A percentile compares a stretch with the other conserved stretches of the same genome.
These are phyloP conservation scores for Eurois occulta DNA, from an alignment of 2,888 invertebrate genomes.

Conservation along the genomic window DNA sequence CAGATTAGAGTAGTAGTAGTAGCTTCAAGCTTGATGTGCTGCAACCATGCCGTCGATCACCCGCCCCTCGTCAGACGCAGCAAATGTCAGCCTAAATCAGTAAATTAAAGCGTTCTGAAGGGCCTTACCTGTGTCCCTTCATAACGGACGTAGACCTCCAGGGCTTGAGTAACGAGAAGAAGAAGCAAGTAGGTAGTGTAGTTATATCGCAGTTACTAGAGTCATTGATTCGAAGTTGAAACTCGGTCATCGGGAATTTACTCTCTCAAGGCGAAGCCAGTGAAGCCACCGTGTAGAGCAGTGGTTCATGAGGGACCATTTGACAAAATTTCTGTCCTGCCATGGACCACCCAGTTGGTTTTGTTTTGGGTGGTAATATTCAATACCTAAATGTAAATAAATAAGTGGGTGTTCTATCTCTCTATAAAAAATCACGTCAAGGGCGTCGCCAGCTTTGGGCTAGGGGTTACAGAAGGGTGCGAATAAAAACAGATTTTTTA, in stretches of 20 bases:
- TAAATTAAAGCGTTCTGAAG: background rate
- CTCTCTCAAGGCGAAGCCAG: background rate
- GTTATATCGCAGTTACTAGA: background rate
- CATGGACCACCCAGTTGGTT: too few species aligned
- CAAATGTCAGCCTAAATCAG: background rate
- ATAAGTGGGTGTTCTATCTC: too few species aligned
- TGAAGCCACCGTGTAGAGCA: background rate
- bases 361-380: too few species aligned
- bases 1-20: too few species aligned
- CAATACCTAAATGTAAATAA: too few species aligned
- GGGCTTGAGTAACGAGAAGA: background rate
- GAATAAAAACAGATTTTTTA: too few species aligned
- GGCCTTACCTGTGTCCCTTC: background rate
- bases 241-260: background rate
- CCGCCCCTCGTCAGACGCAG: background rate
- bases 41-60: background rate
- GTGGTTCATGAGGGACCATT: too few species aligned
- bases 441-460: too few species aligned
- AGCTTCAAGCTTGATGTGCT: too few species aligned
- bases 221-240: background rate
- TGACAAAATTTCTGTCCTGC: too few species aligned
- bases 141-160: background rate
- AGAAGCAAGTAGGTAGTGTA: background rate
- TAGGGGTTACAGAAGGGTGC: too few species aligned
- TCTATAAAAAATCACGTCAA: too few species aligned